Conservation (phyloP, 2,888 invertebrate species). For the Andrena trimmerana region DNA sequence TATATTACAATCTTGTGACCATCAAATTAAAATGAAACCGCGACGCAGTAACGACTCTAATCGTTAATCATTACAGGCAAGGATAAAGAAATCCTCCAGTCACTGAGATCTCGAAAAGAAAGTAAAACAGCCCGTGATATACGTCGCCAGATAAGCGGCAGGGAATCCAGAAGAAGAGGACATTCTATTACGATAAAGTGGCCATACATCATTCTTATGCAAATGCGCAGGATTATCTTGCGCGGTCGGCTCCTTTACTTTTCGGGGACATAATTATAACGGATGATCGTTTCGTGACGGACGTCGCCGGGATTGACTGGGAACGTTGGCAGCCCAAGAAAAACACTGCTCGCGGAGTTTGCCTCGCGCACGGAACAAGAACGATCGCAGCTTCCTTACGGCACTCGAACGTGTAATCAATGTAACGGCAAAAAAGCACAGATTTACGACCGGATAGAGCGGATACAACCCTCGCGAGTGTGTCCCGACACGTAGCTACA, state of each 20-base stretch:
- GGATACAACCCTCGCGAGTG: background rate
- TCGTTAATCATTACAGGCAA: background rate
- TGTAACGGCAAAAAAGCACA: constrained; percentile 13
- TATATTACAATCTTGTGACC: background rate
- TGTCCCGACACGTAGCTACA: constrained; percentile 3
- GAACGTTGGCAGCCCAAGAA: background rate
- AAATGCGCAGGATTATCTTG: background rate
- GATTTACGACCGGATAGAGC: constrained; percentile 25
- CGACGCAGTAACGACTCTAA: background rate
- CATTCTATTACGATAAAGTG: constrained; percentile 5
- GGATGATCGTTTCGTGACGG: background rate
- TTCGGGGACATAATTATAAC: constrained; percentile 5
- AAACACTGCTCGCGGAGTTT: background rate
- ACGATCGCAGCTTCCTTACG: constrained; percentile 19
- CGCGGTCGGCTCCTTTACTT: background rate
- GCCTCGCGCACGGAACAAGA: background rate
- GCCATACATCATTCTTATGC: constrained; percentile 6
- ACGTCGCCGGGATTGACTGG: background rate
- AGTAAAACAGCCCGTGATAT: background rate
- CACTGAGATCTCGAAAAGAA: background rate
- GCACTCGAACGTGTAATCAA: constrained; percentile 38
- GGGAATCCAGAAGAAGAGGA: constrained; percentile 1
- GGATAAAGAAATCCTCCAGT: background rate
- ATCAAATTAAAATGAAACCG: background rate
- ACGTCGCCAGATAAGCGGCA: constrained; percentile 1